Evolutionary conservation across 1,140 invertebrate genomes (phyloP).

Genomic region (Coptotermes formosanus): DNA sequence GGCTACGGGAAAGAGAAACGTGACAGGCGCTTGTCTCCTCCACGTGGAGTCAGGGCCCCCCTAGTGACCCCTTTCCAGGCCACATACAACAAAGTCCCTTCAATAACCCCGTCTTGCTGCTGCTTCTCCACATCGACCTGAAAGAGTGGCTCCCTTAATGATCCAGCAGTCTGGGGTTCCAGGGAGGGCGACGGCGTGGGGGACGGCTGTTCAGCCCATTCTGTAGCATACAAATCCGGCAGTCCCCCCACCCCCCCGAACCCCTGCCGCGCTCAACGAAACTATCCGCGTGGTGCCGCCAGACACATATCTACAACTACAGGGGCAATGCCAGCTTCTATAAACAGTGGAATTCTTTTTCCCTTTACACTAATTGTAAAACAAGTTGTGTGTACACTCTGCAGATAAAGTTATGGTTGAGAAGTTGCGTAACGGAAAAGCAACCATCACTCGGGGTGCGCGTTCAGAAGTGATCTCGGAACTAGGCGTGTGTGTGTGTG

Average conservation of each 20-base stretch:
- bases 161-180: neutral
- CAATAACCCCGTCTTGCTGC: neutral
- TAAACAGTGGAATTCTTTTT: conserved; percentile 8
- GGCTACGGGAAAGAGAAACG: neutral
- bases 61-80: neutral
- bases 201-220: neutral
- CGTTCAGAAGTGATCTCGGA: neutral
- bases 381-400: conserved; percentile 18
- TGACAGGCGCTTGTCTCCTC: conserved; percentile 20
- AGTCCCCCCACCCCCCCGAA: neutral
- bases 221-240: conserved; percentile 4
- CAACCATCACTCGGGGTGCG: neutral
- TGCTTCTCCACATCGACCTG: neutral
- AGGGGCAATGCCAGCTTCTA: neutral
- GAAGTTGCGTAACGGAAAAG: neutral
- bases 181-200: neutral
- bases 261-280: neutral
- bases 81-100: neutral
- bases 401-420: neutral
- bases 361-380: conserved; percentile 1
- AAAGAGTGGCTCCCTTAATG: conserved; percentile 4
- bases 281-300: neutral
- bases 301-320: conserved; percentile 6
- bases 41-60: neutral
- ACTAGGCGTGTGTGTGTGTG: neutral